Conservation (phyloP, 2,888 invertebrate genomes). For the Eumerus sabulonum region DNA sequence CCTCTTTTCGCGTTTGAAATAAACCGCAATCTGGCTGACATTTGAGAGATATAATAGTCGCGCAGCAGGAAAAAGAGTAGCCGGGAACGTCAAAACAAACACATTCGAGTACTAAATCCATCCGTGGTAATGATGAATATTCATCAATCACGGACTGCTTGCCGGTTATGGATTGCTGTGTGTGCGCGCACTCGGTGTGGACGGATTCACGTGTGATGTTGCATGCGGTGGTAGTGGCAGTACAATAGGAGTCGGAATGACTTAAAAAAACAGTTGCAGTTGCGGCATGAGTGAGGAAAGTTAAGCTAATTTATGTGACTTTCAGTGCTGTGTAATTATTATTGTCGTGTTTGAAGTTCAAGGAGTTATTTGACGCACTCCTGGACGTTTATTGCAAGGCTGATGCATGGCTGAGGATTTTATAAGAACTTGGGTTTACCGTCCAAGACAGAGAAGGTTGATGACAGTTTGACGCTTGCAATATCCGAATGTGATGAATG, state of each 20-base stretch:
- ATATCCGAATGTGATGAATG: too few relatives aligned
- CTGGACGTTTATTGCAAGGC: too few relatives aligned
- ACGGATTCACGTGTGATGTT: too few relatives aligned
- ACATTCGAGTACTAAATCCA: slow-evolving; percentile 49
- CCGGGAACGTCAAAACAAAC: slow-evolving; percentile 45
- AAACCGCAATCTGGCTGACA: slow-evolving; percentile 26
- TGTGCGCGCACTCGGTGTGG: slow-evolving; percentile 13
- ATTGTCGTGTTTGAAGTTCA: too few relatives aligned
- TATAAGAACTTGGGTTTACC: too few relatives aligned
- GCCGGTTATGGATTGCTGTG: slow-evolving; percentile 33
- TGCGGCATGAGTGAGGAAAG: not conserved
- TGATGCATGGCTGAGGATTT: too few relatives aligned
- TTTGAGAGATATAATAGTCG: slow-evolving; percentile 13
- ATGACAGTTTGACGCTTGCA: too few relatives aligned
- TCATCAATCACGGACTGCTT: slow-evolving; percentile 60
- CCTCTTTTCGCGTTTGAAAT: slow-evolving; percentile 28
- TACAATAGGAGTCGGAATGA: slow-evolving; percentile 17
- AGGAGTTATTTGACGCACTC: too few relatives aligned
- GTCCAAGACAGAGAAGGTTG: too few relatives aligned
- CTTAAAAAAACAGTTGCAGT: slow-evolving; percentile 3
- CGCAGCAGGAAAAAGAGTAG: slow-evolving; percentile 19
- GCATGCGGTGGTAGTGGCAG: slow-evolving; percentile 3
- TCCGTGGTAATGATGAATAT: slow-evolving; percentile 45
- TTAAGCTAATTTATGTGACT: not conserved
- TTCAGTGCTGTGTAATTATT: too few relatives aligned